These are phyloP conservation scores for Plutella xylostella DNA, from an alignment of 2,888 invertebrate genomes.

Conservation along the genomic window DNA sequence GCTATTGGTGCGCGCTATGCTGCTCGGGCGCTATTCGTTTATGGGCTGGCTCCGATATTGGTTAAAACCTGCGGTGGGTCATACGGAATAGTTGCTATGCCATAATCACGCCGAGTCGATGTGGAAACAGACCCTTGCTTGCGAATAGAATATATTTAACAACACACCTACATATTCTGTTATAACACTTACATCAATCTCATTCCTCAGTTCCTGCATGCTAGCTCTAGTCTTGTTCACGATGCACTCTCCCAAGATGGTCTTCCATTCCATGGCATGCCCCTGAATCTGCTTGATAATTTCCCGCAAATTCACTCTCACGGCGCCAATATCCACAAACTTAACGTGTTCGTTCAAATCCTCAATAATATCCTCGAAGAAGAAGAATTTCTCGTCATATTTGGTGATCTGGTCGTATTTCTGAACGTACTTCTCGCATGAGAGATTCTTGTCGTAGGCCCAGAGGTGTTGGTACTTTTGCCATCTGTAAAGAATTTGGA, in stretches of 20 bases:
- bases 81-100: too few species aligned
- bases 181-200: constrained; percentile 79
- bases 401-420: constrained; percentile 64
- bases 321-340: constrained; percentile 74
- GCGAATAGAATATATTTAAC: too few species aligned
- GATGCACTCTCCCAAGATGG: constrained; percentile 76
- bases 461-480: constrained; percentile 80
- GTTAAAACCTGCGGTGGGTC: too few species aligned
- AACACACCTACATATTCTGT: too few species aligned
- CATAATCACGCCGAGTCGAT: too few species aligned
- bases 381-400: constrained; percentile 88
- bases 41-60: too few species aligned
- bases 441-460: constrained; percentile 78
- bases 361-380: constrained; percentile 80
- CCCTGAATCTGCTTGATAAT: constrained; percentile 72
- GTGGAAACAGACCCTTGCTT: too few species aligned
- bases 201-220: constrained; percentile 76
- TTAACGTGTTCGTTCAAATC: constrained; percentile 72
- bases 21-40: too few species aligned
- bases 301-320: constrained; percentile 80
- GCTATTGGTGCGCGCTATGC: too few species aligned
- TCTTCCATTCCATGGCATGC: constrained; percentile 86
- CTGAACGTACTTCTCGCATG: constrained; percentile 82
- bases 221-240: constrained; percentile 73
- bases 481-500: constrained; percentile 62